Evolutionary conservation across 2,797 vertebrate species (phyloP).

Genomic region (Saxicola maurus): DNA sequence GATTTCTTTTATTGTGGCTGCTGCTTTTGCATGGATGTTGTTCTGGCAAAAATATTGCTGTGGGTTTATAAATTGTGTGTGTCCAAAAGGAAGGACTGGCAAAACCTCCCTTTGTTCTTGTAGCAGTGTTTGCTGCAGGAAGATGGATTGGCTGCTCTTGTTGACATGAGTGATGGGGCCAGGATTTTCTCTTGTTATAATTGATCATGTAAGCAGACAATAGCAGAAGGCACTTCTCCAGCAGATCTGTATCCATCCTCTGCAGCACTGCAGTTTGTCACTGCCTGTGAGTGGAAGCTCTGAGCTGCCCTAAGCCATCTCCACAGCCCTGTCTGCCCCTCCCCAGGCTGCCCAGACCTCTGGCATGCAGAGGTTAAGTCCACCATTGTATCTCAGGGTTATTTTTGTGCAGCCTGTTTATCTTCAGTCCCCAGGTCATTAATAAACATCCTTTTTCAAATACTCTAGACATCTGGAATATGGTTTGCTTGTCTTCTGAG

Average conservation of each 20-base stretch:
- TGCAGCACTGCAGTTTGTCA: background rate
- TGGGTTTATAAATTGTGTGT: background rate
- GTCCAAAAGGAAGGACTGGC: constrained; percentile 2
- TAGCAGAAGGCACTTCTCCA: background rate
- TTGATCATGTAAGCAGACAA: background rate
- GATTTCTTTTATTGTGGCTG: background rate
- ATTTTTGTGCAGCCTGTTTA: constrained; percentile 48
- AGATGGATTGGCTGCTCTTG: background rate
- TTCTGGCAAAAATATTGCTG: background rate
- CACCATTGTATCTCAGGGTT: background rate
- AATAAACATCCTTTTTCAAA: constrained; percentile 54
- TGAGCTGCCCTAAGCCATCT: fast-evolving
- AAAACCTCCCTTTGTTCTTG: constrained; percentile 11
- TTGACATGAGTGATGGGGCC: background rate
- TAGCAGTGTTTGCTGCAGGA: background rate
- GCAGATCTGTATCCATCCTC: background rate
- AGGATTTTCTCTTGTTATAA: background rate
- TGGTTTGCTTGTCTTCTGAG: constrained; percentile 26
- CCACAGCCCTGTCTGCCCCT: background rate
- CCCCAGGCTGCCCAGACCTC: background rate
- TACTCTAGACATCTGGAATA: constrained; percentile 51
- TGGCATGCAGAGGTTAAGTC: constrained; percentile 18
- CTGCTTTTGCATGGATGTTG: background rate
- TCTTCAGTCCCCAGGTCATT: constrained; percentile 40
- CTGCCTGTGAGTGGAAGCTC: background rate